phyloP scores from a whole-genome alignment of 2,113 vertebrate species.

The Micronycteris hirsuta region DNA sequence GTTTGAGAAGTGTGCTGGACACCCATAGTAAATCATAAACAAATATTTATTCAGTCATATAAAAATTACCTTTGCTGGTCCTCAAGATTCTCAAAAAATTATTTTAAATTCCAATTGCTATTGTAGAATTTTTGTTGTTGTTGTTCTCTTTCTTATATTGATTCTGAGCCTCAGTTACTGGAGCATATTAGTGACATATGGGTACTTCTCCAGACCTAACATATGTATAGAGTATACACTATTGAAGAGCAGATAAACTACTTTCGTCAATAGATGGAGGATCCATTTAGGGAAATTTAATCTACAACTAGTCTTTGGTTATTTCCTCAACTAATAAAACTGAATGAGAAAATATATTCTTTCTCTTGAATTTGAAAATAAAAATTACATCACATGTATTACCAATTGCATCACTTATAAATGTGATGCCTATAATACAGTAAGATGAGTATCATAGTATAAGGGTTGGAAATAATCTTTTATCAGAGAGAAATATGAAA shows the following conservation, averaged over 20 bases:
- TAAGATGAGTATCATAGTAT: neutral
- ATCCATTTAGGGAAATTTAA: neutral
- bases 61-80: neutral
- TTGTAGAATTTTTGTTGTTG: neutral
- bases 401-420: neutral
- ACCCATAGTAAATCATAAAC: neutral
- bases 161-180: neutral
- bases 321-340: neutral
- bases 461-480: neutral
- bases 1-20: neutral
- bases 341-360: neutral
- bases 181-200: neutral
- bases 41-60: neutral
- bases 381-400: neutral
- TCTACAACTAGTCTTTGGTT: neutral
- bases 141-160: neutral
- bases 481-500: neutral
- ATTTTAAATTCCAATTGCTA: neutral
- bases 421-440: neutral
- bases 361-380: neutral
- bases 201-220: neutral
- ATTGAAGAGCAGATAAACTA: neutral
- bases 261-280: neutral
- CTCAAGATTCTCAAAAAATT: neutral
- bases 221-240: neutral